These are phyloP conservation scores for Podotricha telesiphe DNA, from an alignment of 2,888 invertebrate genomes.

Conservation along the genomic window DNA sequence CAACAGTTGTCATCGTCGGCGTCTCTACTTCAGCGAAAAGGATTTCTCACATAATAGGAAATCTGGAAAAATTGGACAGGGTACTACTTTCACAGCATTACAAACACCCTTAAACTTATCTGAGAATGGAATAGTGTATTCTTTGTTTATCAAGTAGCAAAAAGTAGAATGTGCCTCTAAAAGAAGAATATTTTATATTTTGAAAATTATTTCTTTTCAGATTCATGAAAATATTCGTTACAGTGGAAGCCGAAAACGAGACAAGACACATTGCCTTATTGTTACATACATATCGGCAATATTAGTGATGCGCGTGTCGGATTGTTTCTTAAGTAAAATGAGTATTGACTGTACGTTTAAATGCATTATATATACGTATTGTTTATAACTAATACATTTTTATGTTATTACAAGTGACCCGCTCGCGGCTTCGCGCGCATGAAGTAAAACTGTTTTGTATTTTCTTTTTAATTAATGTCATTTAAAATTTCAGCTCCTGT, in stretches of 20 bases:
- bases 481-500: background rate
- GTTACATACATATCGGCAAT: background rate
- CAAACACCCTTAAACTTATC: no score
- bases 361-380: no score
- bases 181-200: no score
- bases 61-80: background rate
- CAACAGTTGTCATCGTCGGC: background rate
- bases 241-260: background rate
- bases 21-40: background rate
- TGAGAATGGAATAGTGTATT: no score
- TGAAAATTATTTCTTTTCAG: background rate
- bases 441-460: no score
- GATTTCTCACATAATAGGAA: background rate
- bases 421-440: no score
- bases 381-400: no score
- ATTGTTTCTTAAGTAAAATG: background rate
- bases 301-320: background rate
- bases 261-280: background rate
- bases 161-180: no score
- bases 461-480: no score
- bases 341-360: background rate
- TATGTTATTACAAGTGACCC: no score
- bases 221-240: background rate
- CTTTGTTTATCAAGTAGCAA: no score
- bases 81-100: background rate